phyloP scores from a whole-genome alignment of 2,888 invertebrate genomes.

The Stenichneumon culpator region DNA sequence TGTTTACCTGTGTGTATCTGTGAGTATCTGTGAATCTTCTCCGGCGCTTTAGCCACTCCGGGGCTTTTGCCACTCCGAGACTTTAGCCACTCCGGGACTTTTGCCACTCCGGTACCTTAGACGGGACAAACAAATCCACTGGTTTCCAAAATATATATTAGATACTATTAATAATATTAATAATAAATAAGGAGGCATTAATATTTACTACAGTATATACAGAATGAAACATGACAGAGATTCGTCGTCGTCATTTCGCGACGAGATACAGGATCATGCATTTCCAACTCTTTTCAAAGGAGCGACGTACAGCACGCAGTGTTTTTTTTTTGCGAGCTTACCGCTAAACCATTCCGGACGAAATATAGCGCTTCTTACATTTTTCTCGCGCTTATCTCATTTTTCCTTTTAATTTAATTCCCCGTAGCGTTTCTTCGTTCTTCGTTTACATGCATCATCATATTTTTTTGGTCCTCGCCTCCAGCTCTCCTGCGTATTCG shows the following conservation, averaged over 20 bases:
- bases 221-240: not conserved
- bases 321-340: not conserved
- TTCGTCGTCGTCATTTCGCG: not conserved
- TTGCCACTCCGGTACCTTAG: too few relatives aligned
- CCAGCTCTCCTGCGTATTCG: not conserved
- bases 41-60: too few relatives aligned
- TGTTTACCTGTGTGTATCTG: too few relatives aligned
- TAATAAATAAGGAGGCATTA: not conserved
- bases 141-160: too few relatives aligned
- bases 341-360: conserved; percentile 10
- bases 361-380: conserved; percentile 20
- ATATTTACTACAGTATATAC: not conserved
- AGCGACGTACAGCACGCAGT: not conserved
- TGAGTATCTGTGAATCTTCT: too few relatives aligned
- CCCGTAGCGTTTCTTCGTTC: conserved; percentile 31
- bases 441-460: conserved; percentile 38
- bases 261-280: not conserved
- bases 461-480: conserved; percentile 36
- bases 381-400: conserved; percentile 25
- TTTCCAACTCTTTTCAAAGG: not conserved
- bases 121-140: too few relatives aligned
- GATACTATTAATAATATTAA: too few relatives aligned
- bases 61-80: too few relatives aligned
- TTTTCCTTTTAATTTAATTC: conserved; percentile 56
- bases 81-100: too few relatives aligned